Evolutionary conservation across 2,113 vertebrate genomes (phyloP), one percentile per base, ranked within the genome.

Genomic region (Gambusia holbrooki): DNA sequence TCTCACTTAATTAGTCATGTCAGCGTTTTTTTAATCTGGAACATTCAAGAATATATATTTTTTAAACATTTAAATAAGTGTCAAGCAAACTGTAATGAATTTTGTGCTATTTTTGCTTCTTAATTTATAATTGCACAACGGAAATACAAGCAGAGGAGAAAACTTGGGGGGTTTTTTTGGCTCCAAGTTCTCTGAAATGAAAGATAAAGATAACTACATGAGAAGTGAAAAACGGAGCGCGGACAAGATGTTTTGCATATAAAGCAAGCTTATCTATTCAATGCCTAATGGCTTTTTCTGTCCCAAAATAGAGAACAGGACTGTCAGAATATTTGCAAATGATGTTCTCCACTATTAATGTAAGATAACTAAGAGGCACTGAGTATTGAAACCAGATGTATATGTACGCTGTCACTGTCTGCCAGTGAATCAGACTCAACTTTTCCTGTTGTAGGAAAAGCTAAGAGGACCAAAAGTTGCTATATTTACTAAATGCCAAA

Each of bases 161-260:
- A 27, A 37, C 37, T 63, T 7, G 64, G 72, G 54, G 0, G 5
- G 28, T 63, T 72, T n/a, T n/a, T n/a, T n/a, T 22, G 37, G 22
- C 37, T 5, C 32, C 19, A 25, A 35, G 13, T 6, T 37, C 25
- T 68, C 45, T 19, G 45, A 48, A 48, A 48, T 19, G 17, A 48
- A 17, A 45, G 45, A 48, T 48, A 17, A 5, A 19, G 45, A 48
- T 19, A 5, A 48, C 42, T 4, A 48, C 1, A 48, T 48, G 45
- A 48, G 15, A 48, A 48, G 14, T 19, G 5, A 42, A 71, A 71
- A 14, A 70, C 27, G 3, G 25, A 66, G 61, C 5, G 35, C 65
- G 30, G 48, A 70, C 51, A 76, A 64, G 32, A 40, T 58, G 72
- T n/a, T 79, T 69, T 84, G 65, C n/a, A 73, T 61, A 29, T 12